These are phyloP conservation scores for Palythoa heliodiscus DNA, from an alignment of 92 coral and sea anemone species.

Conservation along the genomic window DNA sequence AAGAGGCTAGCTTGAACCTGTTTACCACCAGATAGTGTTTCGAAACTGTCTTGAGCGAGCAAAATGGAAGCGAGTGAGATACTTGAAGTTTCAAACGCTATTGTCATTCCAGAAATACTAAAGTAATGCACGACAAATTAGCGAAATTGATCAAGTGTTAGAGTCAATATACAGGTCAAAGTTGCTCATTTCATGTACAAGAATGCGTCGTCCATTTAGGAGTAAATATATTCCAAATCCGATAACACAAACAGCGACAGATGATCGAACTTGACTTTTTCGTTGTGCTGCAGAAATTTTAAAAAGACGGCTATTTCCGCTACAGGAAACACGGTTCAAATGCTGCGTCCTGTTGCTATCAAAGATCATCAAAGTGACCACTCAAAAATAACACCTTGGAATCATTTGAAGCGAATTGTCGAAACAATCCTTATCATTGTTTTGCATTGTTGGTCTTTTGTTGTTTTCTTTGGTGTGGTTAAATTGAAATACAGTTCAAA, in stretches of 20 bases:
- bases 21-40: background rate
- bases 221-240: background rate
- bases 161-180: background rate
- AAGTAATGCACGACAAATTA: background rate
- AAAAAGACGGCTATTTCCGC: background rate
- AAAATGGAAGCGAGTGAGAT: background rate
- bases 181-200: conserved; percentile 1
- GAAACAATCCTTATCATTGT: conserved; percentile 10
- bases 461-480: conserved; percentile 24
- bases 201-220: background rate
- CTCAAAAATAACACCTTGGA: background rate
- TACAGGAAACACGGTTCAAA: conserved; percentile 29
- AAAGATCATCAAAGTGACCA: background rate
- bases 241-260: background rate
- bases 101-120: conserved; percentile 37
- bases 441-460: background rate
- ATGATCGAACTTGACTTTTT: background rate
- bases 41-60: background rate
- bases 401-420: conserved; percentile 6
- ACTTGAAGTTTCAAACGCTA: background rate
- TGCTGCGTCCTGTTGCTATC: background rate
- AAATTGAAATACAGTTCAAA: background rate
- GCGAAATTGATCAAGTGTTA: background rate
- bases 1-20: background rate
- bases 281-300: conserved; percentile 3